phyloP scores from a whole-genome alignment of 2,888 invertebrate species.

The Ferdinandea cuprea region DNA sequence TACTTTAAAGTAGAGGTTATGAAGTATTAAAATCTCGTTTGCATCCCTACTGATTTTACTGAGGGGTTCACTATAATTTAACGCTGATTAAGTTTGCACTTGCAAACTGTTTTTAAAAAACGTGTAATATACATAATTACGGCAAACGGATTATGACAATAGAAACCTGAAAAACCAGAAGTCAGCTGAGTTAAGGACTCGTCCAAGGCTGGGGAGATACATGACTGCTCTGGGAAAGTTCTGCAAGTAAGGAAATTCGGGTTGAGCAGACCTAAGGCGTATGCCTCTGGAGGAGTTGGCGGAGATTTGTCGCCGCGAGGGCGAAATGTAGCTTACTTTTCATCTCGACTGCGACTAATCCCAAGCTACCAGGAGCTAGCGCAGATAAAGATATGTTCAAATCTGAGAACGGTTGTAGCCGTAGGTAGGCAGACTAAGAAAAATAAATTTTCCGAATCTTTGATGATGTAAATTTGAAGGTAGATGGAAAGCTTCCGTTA shows the following conservation, averaged over 20 bases:
- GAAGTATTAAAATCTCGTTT: too few species aligned
- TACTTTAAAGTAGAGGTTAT: too few species aligned
- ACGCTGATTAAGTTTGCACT: too few species aligned
- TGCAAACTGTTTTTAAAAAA: too few species aligned
- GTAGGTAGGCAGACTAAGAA: background rate
- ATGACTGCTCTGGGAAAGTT: background rate
- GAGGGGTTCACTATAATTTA: too few species aligned
- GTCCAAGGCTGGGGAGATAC: background rate
- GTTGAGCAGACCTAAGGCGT: background rate
- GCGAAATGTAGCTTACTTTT: background rate
- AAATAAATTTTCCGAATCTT: too few species aligned
- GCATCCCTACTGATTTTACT: too few species aligned
- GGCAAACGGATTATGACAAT: too few species aligned
- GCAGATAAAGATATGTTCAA: background rate
- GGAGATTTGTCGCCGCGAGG: background rate
- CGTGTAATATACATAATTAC: too few species aligned
- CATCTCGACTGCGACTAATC: background rate
- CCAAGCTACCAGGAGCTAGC: background rate
- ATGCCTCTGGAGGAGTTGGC: background rate
- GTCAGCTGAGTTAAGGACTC: background rate
- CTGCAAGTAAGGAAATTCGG: background rate
- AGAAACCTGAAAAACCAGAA: background rate
- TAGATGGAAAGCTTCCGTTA: too few species aligned
- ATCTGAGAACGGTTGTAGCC: background rate
- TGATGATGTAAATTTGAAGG: too few species aligned